These are phyloP conservation scores for Psilopsiagon aymara DNA, from an alignment of 2,113 vertebrate genomes.

Conservation along the genomic window DNA sequence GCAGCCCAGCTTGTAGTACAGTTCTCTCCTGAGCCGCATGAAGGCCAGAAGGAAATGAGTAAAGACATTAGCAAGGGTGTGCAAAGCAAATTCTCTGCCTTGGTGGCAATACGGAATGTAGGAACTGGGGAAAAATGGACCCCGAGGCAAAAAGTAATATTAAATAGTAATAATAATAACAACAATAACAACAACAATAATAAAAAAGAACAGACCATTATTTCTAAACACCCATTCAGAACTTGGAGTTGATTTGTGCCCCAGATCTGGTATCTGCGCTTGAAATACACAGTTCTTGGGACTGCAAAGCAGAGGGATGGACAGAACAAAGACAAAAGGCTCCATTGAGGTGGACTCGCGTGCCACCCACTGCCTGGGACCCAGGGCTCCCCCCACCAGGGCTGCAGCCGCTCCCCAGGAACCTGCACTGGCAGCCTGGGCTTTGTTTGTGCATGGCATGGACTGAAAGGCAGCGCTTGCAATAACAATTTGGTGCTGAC, in stretches of 20 bases:
- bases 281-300: background rate
- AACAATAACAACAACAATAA: background rate
- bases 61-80: constrained; percentile 15
- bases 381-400: background rate
- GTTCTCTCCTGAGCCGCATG: background rate
- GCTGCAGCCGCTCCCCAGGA: background rate
- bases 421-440: background rate
- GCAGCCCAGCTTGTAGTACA: background rate
- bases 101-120: background rate
- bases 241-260: constrained; percentile 47
- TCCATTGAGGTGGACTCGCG: background rate
- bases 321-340: background rate
- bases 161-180: constrained; percentile 52
- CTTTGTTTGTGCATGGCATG: background rate
- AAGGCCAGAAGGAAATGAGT: background rate
- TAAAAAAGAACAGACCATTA: constrained; percentile 15
- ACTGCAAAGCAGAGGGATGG: background rate
- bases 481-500: background rate
- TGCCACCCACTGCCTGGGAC: background rate
- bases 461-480: background rate
- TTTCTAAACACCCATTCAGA: constrained; percentile 49
- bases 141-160: constrained; percentile 51
- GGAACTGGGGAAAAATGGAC: constrained; percentile 21
- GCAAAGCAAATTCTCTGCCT: constrained; percentile 39
- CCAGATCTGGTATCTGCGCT: constrained; percentile 22